Percentiles rank a stretch among this genome's conserved stretches.
phyloP scores from a whole-genome alignment of 2,888 invertebrate species.

The Acanthosepion pharaonis region DNA sequence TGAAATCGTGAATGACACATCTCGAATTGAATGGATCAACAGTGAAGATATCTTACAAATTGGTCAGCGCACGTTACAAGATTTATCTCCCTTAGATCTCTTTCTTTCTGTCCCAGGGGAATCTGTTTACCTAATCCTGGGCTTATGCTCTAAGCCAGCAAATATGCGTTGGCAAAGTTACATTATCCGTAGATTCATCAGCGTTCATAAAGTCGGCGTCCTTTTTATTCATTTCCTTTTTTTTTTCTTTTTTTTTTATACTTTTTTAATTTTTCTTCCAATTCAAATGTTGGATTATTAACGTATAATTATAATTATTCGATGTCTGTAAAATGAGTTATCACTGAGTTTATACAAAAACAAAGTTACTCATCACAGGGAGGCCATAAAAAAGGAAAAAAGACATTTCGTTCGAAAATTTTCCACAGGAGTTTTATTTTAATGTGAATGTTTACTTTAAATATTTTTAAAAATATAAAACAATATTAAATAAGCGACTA shows the following conservation, averaged over 20 bases:
- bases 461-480: too few species aligned
- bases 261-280: neutral
- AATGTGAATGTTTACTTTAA: too few species aligned
- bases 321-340: neutral
- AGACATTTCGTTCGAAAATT: neutral
- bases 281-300: neutral
- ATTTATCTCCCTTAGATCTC: conserved; percentile 33
- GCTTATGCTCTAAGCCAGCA: neutral
- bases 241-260: neutral
- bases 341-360: neutral
- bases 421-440: neutral
- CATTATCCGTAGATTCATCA: conserved; percentile 23
- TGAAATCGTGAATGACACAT: conserved; percentile 22
- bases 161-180: neutral
- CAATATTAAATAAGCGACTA: too few species aligned
- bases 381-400: neutral
- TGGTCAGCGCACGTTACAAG: neutral
- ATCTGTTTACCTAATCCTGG: conserved; percentile 21
- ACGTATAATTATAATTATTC: conserved; percentile 33
- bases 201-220: neutral
- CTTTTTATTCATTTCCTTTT: neutral
- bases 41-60: neutral
- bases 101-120: neutral
- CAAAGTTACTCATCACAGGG: neutral
- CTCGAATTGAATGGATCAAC: conserved; percentile 4